phyloP scores from a whole-genome alignment of 2,888 invertebrate genomes.

The Zygaena filipendulae region DNA sequence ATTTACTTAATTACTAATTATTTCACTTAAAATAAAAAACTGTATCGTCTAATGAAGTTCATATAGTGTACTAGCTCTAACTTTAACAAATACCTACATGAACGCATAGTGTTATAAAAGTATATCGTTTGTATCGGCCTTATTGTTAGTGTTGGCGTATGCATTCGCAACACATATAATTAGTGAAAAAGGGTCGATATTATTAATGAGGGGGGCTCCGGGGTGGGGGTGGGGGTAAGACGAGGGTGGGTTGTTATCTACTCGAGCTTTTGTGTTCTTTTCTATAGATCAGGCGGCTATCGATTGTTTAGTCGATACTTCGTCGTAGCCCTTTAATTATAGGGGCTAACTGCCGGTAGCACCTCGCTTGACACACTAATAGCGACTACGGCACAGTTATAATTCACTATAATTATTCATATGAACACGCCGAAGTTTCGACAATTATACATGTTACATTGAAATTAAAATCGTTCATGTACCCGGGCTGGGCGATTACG shows the following conservation, averaged over 20 bases:
- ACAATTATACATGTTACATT: slow-evolving; percentile 35
- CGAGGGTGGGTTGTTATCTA: slow-evolving; percentile 55
- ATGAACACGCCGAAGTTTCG: slow-evolving; percentile 43
- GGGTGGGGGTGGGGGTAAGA: slow-evolving; percentile 25
- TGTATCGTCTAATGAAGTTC: too few species aligned
- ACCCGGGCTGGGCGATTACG: too few species aligned
- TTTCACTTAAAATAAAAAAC: too few species aligned
- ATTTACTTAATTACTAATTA: too few species aligned
- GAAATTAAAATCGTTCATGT: slow-evolving; percentile 31
- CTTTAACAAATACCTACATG: too few species aligned
- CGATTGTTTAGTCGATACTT: slow-evolving; percentile 63
- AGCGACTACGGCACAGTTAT: slow-evolving; percentile 38
- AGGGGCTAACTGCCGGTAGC: slow-evolving; percentile 53
- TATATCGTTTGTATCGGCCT: too few species aligned
- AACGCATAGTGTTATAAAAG: too few species aligned
- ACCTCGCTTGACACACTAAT: slow-evolving; percentile 61
- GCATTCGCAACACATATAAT: slow-evolving; percentile 68
- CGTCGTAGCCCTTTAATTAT: slow-evolving; percentile 53
- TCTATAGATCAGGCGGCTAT: slow-evolving; percentile 51
- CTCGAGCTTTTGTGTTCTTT: slow-evolving; percentile 64
- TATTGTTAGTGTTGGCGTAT: slow-evolving; percentile 28
- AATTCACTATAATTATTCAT: slow-evolving; percentile 57
- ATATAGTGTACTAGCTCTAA: too few species aligned
- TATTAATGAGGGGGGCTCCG: slow-evolving; percentile 61
- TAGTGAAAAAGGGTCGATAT: slow-evolving; percentile 64